Conservation (phyloP, 2,888 invertebrate genomes). For the Rhaphigaster nebulosa region DNA sequence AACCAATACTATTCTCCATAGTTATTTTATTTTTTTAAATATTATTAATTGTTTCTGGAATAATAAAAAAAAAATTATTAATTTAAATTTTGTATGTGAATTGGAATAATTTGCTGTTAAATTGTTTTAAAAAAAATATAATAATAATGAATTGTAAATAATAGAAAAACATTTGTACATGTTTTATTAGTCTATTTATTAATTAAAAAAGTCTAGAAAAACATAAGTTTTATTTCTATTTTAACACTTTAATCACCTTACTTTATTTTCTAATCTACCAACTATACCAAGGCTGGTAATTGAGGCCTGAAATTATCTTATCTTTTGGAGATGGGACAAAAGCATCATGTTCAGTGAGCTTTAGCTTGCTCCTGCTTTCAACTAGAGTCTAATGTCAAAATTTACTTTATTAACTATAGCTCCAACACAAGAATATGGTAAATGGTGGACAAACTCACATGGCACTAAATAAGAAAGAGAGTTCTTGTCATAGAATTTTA, state of each 20-base stretch:
- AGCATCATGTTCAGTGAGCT: too few relatives aligned
- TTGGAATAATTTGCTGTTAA: background rate
- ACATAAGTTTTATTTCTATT: background rate
- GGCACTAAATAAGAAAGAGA: too few relatives aligned
- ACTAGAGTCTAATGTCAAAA: too few relatives aligned
- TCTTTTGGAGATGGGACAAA: too few relatives aligned
- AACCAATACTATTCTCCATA: background rate
- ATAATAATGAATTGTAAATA: background rate
- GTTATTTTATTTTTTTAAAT: background rate
- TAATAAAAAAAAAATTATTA: background rate
- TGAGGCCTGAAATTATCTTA: background rate
- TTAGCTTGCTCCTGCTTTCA: too few relatives aligned
- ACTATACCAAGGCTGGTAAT: background rate
- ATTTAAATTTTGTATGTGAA: background rate
- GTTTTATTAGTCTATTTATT: constrained; percentile 15
- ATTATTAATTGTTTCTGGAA: background rate
- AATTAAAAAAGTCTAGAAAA: background rate
- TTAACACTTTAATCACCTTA: background rate
- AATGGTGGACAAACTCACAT: too few relatives aligned
- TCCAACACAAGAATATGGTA: too few relatives aligned
- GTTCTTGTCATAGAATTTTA: too few relatives aligned
- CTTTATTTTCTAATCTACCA: background rate
- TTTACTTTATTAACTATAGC: too few relatives aligned
- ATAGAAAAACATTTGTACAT: background rate
- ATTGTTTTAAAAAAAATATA: background rate